phyloP scores from a whole-genome alignment of 2,113 vertebrate genomes.

The Rhinopithecus roxellana region DNA sequence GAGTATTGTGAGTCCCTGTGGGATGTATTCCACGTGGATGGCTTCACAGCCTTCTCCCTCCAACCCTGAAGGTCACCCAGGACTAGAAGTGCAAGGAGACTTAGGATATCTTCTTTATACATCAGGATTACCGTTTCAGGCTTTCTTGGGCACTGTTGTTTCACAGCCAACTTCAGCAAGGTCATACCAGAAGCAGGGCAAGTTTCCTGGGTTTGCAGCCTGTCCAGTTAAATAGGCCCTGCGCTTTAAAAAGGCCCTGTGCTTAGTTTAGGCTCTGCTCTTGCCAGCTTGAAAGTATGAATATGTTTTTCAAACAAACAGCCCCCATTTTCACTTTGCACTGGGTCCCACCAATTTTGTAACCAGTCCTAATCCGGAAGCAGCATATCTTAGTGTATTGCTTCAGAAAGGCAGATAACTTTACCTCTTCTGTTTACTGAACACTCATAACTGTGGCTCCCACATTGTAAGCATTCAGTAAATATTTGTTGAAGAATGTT shows the following conservation, averaged over 20 bases:
- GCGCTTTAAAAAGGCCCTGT: neutral
- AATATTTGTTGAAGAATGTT: neutral
- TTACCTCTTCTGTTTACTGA: neutral
- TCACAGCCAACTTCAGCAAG: neutral
- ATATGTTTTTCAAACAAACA: neutral
- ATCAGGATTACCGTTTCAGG: neutral
- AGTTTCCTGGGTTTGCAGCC: neutral
- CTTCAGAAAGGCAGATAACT: neutral
- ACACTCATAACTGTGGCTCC: too few species aligned
- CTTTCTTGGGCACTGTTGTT: neutral
- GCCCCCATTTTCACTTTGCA: neutral
- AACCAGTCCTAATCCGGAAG: neutral
- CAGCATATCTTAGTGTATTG: neutral
- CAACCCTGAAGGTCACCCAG: neutral
- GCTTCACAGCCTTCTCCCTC: too few species aligned
- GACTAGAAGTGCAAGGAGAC: neutral
- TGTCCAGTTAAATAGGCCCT: too few species aligned
- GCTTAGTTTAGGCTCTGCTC: neutral
- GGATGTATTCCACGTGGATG: neutral
- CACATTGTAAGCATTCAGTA: neutral
- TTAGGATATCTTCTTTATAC: accelerated
- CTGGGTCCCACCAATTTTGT: neutral
- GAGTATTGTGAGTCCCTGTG: neutral
- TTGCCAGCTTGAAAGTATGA: neutral
- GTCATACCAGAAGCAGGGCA: accelerated